phyloP scores from a whole-genome alignment of 2,797 vertebrate species.

The Halcyon smyrnensis region DNA sequence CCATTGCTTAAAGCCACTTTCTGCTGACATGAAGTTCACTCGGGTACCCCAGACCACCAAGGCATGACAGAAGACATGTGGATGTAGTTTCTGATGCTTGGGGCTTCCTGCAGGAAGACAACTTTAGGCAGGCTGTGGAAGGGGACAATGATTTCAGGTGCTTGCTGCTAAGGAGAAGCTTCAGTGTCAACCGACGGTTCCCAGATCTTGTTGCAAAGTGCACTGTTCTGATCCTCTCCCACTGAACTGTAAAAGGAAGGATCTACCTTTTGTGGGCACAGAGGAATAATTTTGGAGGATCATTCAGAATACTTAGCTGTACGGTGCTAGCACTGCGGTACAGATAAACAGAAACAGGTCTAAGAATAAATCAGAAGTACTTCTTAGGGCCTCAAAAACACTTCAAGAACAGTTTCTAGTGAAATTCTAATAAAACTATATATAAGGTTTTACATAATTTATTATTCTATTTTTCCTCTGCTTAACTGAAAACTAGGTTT shows the following conservation, averaged over 20 bases:
- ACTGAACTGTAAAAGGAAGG: background rate
- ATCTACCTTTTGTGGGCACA: background rate
- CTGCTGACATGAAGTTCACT: background rate
- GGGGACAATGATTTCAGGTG: background rate
- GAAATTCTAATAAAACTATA: background rate
- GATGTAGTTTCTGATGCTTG: background rate
- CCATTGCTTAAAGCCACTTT: background rate
- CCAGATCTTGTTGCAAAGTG: background rate
- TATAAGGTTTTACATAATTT: background rate
- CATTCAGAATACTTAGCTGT: background rate
- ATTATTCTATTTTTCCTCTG: background rate
- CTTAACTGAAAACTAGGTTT: background rate
- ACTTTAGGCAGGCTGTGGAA: background rate
- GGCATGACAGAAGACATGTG: background rate
- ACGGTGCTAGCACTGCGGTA: background rate
- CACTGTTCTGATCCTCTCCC: background rate
- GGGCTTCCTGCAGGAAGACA: background rate
- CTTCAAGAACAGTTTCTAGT: background rate
- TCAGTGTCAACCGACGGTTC: background rate
- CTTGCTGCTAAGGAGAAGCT: background rate
- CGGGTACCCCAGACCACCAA: background rate
- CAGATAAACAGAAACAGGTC: background rate
- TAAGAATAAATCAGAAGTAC: background rate
- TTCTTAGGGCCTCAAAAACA: background rate
- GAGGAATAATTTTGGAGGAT: background rate